Evolutionary conservation across 2,888 invertebrate species (phyloP).

Genomic region (Biston stratarius): DNA sequence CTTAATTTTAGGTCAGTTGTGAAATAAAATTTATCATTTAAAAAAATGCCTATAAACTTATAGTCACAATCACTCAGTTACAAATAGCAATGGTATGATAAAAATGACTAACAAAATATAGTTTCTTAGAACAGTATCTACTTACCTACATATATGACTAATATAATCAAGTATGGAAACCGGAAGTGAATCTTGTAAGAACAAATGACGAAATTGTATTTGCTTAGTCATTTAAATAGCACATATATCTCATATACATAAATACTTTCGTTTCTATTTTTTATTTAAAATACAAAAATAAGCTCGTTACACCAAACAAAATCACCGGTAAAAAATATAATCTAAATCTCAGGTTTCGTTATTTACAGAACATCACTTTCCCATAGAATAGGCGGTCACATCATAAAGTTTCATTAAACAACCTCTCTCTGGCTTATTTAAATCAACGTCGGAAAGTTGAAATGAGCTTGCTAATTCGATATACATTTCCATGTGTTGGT

Average conservation of each 20-base stretch:
- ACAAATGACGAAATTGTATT: constrained; percentile 16
- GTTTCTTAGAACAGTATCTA: constrained; percentile 15
- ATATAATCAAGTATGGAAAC: constrained; percentile 45
- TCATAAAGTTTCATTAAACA: constrained; percentile 47
- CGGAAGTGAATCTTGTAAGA: constrained; percentile 25
- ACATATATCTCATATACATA: too few species aligned
- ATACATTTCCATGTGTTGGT: constrained; percentile 70
- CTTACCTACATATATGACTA: constrained; percentile 33
- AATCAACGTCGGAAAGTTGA: constrained; percentile 52
- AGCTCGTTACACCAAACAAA: not conserved
- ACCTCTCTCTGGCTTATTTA: constrained; percentile 50
- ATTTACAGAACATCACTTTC: not conserved
- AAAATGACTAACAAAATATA: constrained; percentile 35
- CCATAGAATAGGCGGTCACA: constrained; percentile 7
- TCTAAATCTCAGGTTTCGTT: not conserved
- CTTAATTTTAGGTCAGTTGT: too few species aligned
- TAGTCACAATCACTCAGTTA: not conserved
- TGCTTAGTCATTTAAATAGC: too few species aligned
- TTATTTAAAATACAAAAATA: not conserved
- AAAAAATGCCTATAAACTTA: too few species aligned
- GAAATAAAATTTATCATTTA: too few species aligned
- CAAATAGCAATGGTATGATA: constrained; percentile 12
- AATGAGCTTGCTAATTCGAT: constrained; percentile 68
- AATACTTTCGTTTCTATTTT: too few species aligned
- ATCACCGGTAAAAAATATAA: not conserved